Evolutionary conservation across 2,113 vertebrate genomes (phyloP), one percentile per base, ranked within the genome.

Genomic region (Litocranius walleri): DNA sequence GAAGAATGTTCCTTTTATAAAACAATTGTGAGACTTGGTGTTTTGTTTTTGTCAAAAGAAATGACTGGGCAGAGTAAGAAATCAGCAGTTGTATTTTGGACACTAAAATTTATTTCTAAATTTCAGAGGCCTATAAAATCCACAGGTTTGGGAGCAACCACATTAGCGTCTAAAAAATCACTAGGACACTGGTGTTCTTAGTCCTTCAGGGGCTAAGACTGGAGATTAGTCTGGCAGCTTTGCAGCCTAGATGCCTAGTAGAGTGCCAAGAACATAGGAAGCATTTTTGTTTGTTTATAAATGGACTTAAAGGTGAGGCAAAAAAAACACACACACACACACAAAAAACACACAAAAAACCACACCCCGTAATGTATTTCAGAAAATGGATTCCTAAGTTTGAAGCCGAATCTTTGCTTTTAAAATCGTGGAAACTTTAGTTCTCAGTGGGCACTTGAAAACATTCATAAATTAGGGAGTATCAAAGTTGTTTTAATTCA

Each of bases 391-490:
- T 82, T 77, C 92, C 71, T 50, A 92, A 92, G 33, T 40, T 74
- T 81, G 82, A 33, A 89, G 40, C 16, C 62, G 84, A 86, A 40
- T 25, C 45, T 95, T 95, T 62, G 45, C 61, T 81, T 93, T 74
- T 87, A 19, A 54, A 93, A 83, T 78, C 25, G 5, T 30, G 52
- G 21, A 43, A 87, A 88, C 59, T 82, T 95, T 89, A 27, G 61
- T 64, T 95, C 81, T 71, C 50, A 64, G 30, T 90, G 57, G 86
- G 74, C 90, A 77, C 74, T 88, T 92, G 78, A 93, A 90, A 97
- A 59, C 62, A 29, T 45, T 16, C 43, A 62, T 80, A 59, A 91
- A 43, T 67, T 64, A 84, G 8, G 43, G 29, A 23, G 25, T 30
- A 82, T 93, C 33, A 27, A 52, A 88, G 59, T 81, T 67, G 33